phyloP scores from a whole-genome alignment of 2,797 vertebrate species.

The Gymnocypris eckloni region DNA sequence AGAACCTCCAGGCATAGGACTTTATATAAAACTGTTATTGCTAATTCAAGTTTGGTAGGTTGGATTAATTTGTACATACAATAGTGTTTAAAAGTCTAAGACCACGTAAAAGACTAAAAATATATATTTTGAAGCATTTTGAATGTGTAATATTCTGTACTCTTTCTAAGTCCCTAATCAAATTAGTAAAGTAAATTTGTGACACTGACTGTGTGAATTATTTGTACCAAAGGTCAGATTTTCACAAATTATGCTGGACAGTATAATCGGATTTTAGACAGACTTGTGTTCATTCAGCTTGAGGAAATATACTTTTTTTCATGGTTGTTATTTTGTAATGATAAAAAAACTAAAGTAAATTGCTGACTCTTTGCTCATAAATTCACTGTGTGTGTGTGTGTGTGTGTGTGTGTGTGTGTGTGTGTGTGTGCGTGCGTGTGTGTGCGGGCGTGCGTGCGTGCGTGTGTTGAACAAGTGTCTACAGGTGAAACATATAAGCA shows the following conservation, averaged over 20 bases:
- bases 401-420: too few species aligned
- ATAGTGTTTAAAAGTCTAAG: not conserved
- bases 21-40: not conserved
- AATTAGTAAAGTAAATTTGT: not conserved
- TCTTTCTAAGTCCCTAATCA: not conserved
- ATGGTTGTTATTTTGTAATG: too few species aligned
- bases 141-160: too few species aligned
- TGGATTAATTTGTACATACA: not conserved
- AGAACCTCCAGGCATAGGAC: too few species aligned
- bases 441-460: not conserved
- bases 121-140: too few species aligned
- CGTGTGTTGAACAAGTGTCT: not conserved
- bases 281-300: not conserved
- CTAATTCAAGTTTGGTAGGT: not conserved
- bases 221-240: not conserved
- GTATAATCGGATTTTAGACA: not conserved
- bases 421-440: too few species aligned
- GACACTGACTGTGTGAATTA: not conserved
- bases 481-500: not conserved
- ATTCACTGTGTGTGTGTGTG: too few species aligned
- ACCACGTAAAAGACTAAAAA: too few species aligned
- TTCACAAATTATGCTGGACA: not conserved
- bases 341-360: too few species aligned
- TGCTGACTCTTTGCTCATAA: too few species aligned
- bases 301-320: too few species aligned